Conservation (phyloP, 2,797 vertebrate genomes). For the Salmo trutta region DNA sequence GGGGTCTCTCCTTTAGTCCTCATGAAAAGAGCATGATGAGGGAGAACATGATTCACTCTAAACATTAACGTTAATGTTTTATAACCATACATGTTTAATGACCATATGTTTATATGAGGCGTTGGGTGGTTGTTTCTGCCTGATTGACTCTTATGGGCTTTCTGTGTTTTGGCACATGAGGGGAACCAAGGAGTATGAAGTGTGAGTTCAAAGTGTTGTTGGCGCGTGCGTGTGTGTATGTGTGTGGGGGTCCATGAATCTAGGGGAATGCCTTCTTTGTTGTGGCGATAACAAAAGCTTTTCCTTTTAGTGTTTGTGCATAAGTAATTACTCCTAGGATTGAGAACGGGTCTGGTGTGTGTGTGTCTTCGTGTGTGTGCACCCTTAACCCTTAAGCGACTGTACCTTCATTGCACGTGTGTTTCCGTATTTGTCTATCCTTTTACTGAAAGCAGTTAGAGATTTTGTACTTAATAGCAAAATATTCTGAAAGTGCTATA, state of each 20-base stretch:
- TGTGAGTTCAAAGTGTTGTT: constrained; percentile 44
- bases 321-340: constrained; percentile 66
- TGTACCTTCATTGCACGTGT: neutral
- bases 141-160: constrained; percentile 45
- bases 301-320: constrained; percentile 55
- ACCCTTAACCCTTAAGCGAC: neutral
- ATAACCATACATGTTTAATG: constrained; percentile 59
- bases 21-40: constrained; percentile 51
- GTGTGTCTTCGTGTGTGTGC: neutral
- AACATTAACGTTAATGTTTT: constrained; percentile 61
- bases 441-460: too few relatives aligned
- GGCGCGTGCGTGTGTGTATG: neutral
- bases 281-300: too few relatives aligned
- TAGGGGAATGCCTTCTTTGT: too few relatives aligned
- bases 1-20: constrained; percentile 24
- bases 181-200: constrained; percentile 60
- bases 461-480: too few relatives aligned
- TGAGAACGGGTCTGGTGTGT: constrained; percentile 21
- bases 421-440: too few relatives aligned
- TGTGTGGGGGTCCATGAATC: neutral
- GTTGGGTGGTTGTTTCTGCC: constrained; percentile 57
- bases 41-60: constrained; percentile 50
- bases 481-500: too few relatives aligned
- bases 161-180: constrained; percentile 7
- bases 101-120: constrained; percentile 33